A percentile compares a stretch with the other conserved stretches of the same genome.
Conservation (phyloP, 2,113 vertebrate genomes). For the Grammomys dolichurus region DNA sequence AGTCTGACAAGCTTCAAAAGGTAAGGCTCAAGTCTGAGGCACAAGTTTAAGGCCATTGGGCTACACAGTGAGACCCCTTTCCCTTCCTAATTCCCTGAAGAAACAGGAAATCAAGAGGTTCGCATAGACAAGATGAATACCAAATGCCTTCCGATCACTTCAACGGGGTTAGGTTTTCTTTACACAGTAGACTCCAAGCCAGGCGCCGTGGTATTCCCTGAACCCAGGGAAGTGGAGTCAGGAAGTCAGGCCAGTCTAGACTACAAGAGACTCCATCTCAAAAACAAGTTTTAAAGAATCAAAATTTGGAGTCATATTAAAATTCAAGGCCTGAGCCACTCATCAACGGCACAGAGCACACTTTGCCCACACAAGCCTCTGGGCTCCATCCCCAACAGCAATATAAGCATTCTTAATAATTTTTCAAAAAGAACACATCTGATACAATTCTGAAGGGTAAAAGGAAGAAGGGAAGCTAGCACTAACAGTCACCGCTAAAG, state of each 20-base stretch:
- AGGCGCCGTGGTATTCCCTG: background rate
- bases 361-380: background rate
- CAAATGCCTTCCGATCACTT: background rate
- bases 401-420: background rate
- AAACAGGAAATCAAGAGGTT: background rate
- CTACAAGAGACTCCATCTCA: background rate
- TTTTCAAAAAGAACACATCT: background rate
- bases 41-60: background rate
- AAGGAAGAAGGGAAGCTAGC: background rate
- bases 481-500: background rate
- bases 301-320: background rate
- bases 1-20: background rate
- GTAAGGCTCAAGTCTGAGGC: background rate
- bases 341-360: background rate
- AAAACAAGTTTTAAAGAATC: background rate
- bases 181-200: background rate
- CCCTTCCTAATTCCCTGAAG: background rate
- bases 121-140: background rate
- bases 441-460: conserved; percentile 45
- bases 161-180: background rate
- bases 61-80: background rate
- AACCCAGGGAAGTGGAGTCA: background rate
- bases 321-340: background rate
- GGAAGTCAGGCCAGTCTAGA: background rate
- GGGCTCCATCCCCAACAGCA: background rate